Percentiles rank a stretch among this genome's conserved stretches.
Conservation (phyloP, 2,888 invertebrate genomes). For the Tromatobia lineatoria region DNA sequence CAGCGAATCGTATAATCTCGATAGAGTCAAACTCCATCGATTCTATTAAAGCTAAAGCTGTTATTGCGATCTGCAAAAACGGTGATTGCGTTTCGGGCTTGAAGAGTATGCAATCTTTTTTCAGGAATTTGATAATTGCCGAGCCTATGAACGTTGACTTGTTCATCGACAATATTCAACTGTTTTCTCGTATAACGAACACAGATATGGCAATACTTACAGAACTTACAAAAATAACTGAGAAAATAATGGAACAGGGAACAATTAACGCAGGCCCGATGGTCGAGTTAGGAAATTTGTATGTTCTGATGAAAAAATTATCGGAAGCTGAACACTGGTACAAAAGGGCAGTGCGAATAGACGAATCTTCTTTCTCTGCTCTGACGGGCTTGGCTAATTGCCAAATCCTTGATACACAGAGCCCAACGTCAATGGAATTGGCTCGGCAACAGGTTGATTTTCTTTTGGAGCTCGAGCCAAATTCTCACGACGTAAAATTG, state of each 20-base stretch:
- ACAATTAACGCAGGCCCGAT: conserved; percentile 87
- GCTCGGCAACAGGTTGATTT: conserved; percentile 95
- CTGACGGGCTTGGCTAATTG: conserved; percentile 94
- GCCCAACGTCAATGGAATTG: conserved; percentile 88
- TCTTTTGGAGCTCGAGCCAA: conserved; percentile 92
- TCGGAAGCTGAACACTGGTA: conserved; percentile 94
- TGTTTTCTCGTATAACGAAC: conserved; percentile 91
- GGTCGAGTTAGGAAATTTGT: conserved; percentile 94
- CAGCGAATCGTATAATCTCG: conserved; percentile 90
- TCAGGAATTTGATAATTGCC: conserved; percentile 89
- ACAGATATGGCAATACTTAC: conserved; percentile 89
- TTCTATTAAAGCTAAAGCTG: conserved; percentile 90
- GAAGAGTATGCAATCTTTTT: conserved; percentile 90
- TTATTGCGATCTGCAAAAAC: conserved; percentile 91
- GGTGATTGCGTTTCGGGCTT: conserved; percentile 92
- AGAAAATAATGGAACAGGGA: conserved; percentile 91
- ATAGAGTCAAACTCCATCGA: conserved; percentile 92
- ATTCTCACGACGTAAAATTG: conserved; percentile 89
- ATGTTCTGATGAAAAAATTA: conserved; percentile 90
- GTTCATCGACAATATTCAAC: conserved; percentile 90
- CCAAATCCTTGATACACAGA: conserved; percentile 88
- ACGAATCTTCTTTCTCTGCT: conserved; percentile 93
- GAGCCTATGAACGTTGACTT: conserved; percentile 93
- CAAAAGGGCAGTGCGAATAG: conserved; percentile 93
- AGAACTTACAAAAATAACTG: conserved; percentile 92